Evolutionary conservation across 2,888 invertebrate species (phyloP).

Genomic region (Lasius platythorax): DNA sequence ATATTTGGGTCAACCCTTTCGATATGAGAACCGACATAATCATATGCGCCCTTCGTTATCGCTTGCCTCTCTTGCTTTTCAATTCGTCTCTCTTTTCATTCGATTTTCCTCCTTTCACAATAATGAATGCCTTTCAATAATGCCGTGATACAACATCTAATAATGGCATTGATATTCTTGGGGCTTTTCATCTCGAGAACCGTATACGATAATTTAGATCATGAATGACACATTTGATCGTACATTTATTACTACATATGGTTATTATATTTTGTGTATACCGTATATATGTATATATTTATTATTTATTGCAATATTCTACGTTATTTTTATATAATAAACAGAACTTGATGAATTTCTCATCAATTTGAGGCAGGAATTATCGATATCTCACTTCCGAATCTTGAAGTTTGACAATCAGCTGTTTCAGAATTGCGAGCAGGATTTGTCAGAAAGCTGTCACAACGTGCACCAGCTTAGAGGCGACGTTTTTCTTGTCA

Average conservation of each 20-base stretch:
- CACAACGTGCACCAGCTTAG: neutral
- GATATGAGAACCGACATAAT: constrained; percentile 42
- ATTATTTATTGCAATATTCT: neutral
- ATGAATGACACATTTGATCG: neutral
- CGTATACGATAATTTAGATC: neutral
- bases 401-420: neutral
- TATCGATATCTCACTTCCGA: neutral
- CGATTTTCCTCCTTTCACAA: neutral
- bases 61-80: neutral
- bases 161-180: neutral
- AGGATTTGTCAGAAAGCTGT: constrained; percentile 26
- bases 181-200: neutral
- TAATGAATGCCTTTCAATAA: neutral
- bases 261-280: neutral
- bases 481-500: constrained; percentile 47
- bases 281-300: neutral
- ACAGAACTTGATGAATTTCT: neutral
- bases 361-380: neutral
- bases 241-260: neutral
- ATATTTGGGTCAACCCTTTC: constrained; percentile 72
- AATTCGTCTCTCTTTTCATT: constrained; percentile 24
- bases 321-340: neutral
- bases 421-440: constrained; percentile 4
- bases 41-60: constrained; percentile 2
- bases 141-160: neutral